Conservation (phyloP, 2,797 vertebrate species). For the Chromis chromis region DNA sequence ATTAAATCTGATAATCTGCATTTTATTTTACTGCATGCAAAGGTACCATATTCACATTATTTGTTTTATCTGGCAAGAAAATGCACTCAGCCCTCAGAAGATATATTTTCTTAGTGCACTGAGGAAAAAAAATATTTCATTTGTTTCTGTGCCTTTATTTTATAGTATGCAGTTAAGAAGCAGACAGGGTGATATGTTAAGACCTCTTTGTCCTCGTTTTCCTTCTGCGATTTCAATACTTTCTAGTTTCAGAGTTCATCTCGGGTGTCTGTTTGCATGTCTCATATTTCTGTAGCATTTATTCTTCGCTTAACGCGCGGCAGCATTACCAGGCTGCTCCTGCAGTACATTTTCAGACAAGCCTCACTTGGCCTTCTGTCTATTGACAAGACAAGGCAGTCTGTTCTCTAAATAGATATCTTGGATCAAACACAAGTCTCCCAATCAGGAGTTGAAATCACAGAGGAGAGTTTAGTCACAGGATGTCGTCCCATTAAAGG, state of each 20-base stretch:
- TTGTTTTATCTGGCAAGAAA: too few relatives aligned
- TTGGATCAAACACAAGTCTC: conserved; percentile 43
- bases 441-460: conserved; percentile 58
- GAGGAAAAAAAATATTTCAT: too few relatives aligned
- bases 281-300: conserved; percentile 13
- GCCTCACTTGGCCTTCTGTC: conserved; percentile 45
- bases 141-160: neutral
- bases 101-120: too few relatives aligned
- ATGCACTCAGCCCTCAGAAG: too few relatives aligned
- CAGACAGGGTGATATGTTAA: conserved; percentile 4
- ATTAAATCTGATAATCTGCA: too few relatives aligned
- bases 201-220: neutral
- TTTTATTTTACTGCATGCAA: too few relatives aligned
- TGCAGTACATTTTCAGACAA: conserved; percentile 31
- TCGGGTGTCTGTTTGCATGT: neutral
- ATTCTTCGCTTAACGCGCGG: conserved; percentile 22
- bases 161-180: neutral
- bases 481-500: conserved; percentile 54
- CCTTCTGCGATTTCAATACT: conserved; percentile 1
- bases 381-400: conserved; percentile 46
- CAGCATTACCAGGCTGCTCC: conserved; percentile 11
- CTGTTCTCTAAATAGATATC: conserved; percentile 57
- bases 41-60: too few relatives aligned
- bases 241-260: conserved; percentile 15
- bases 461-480: conserved; percentile 45